Evolutionary conservation across 92 coral and sea anemone species (phyloP).

Genomic region (Phenganax stokvisi): DNA sequence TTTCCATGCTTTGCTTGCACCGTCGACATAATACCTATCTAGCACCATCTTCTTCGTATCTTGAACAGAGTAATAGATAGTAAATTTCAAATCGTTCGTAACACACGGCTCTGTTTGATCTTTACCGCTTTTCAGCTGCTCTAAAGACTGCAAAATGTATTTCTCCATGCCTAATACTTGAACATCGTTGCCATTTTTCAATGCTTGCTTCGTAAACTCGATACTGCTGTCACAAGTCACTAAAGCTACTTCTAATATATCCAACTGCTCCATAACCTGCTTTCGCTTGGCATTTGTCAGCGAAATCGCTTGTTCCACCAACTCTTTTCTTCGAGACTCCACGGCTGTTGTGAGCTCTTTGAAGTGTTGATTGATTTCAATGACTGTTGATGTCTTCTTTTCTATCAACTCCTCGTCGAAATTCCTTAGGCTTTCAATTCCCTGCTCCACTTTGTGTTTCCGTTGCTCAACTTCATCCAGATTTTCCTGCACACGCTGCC

Average conservation of each 20-base stretch:
- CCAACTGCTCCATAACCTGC: slow-evolving; percentile 40
- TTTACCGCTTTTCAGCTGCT: slow-evolving; percentile 29
- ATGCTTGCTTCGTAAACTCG: slow-evolving; percentile 41
- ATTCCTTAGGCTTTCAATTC: slow-evolving; percentile 6
- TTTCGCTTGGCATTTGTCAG: slow-evolving; percentile 25
- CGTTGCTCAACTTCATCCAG: slow-evolving; percentile 23
- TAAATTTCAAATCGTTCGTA: not conserved
- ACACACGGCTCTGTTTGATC: slow-evolving; percentile 39
- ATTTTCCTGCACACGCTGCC: slow-evolving; percentile 12
- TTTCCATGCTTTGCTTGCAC: not conserved
- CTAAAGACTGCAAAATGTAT: slow-evolving; percentile 33
- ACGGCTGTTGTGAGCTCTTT: slow-evolving; percentile 39
- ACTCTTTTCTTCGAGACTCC: slow-evolving; percentile 3
- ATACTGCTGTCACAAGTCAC: slow-evolving; percentile 45
- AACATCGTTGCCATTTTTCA: slow-evolving; percentile 36
- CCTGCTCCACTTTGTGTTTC: slow-evolving; percentile 12
- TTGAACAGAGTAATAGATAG: not conserved
- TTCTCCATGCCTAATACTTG: slow-evolving; percentile 42
- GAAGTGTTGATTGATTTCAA: slow-evolving; percentile 40
- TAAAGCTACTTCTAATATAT: slow-evolving; percentile 25
- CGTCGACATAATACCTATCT: not conserved
- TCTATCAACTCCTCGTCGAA: slow-evolving; percentile 30
- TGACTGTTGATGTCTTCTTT: slow-evolving; percentile 8
- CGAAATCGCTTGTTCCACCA: slow-evolving; percentile 13
- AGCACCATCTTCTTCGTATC: not conserved